Evolutionary conservation across 2,797 vertebrate genomes (phyloP).

Genomic region (Sebastes steindachneri): DNA sequence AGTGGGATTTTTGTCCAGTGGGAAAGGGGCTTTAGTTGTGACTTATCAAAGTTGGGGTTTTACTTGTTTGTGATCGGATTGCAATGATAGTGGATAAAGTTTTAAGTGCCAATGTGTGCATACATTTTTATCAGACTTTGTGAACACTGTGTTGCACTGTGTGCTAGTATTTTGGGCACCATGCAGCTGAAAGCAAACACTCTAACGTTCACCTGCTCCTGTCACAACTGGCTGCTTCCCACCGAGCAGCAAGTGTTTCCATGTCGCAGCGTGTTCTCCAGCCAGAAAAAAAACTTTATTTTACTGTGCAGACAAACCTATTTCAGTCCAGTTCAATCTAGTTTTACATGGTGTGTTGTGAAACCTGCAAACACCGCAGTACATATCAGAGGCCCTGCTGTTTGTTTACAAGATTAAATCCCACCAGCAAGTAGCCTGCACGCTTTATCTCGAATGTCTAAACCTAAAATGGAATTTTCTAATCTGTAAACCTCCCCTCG

Average conservation of each 20-base stretch:
- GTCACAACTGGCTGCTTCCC: slow-evolving; percentile 68
- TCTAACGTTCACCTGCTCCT: slow-evolving; percentile 36
- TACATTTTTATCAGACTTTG: not conserved
- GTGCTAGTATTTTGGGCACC: not conserved
- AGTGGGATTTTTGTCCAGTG: not conserved
- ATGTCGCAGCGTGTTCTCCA: not conserved
- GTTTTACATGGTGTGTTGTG: slow-evolving; percentile 7
- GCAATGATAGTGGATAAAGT: no score
- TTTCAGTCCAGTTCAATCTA: slow-evolving; percentile 29
- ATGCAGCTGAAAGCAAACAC: slow-evolving; percentile 29
- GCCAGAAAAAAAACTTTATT: not conserved
- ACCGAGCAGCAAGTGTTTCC: slow-evolving; percentile 3
- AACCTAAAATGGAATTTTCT: not conserved
- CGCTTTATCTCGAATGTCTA: not conserved
- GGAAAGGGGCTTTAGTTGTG: not conserved
- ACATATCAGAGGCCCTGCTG: slow-evolving; percentile 4
- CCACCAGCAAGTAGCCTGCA: not conserved
- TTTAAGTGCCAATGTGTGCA: no score
- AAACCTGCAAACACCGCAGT: not conserved
- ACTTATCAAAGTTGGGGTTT: not conserved
- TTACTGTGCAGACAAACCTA: not conserved
- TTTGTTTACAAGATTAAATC: slow-evolving; percentile 8
- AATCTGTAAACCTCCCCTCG: not conserved
- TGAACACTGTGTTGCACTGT: not conserved
- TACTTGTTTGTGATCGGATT: no score